A percentile compares a stretch with the other conserved stretches of the same genome.
phyloP scores from a whole-genome alignment of 2,797 vertebrate species.

The Hirundo rustica region DNA sequence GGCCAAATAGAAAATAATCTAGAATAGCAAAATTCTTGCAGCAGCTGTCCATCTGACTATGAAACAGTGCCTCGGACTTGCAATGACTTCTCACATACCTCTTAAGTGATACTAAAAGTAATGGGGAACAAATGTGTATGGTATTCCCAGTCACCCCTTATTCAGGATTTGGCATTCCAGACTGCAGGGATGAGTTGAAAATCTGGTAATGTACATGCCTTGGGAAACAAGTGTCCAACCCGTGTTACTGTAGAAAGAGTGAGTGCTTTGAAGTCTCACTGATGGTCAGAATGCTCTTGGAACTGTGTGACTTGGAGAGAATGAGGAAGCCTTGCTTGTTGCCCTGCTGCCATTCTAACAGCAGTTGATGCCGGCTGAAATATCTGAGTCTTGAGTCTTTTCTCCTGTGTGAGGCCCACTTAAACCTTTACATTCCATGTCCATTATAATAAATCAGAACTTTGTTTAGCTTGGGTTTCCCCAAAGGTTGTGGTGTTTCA shows the following conservation, averaged over 20 bases:
- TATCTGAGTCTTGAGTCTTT: neutral
- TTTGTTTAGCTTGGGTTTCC: neutral
- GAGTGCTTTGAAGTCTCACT: neutral
- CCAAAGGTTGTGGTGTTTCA: neutral
- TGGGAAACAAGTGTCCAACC: neutral
- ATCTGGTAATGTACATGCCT: neutral
- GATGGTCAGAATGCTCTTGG: neutral
- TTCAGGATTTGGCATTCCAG: neutral
- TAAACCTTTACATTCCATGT: neutral
- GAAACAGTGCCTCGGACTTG: neutral
- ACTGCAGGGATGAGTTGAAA: rapidly evolving
- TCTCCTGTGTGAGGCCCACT: neutral
- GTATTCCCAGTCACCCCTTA: neutral
- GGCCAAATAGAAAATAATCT: neutral
- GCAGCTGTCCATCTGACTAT: neutral
- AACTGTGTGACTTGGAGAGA: neutral
- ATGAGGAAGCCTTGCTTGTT: neutral
- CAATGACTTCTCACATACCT: neutral
- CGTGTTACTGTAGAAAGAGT: neutral
- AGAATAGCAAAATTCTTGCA: neutral
- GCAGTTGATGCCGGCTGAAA: neutral
- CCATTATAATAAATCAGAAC: neutral
- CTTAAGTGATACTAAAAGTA: neutral
- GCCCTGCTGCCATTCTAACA: neutral
- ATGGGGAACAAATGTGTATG: neutral